Evolutionary conservation across 2,113 vertebrate species (phyloP).

Genomic region (Hyperoodon ampullatus): DNA sequence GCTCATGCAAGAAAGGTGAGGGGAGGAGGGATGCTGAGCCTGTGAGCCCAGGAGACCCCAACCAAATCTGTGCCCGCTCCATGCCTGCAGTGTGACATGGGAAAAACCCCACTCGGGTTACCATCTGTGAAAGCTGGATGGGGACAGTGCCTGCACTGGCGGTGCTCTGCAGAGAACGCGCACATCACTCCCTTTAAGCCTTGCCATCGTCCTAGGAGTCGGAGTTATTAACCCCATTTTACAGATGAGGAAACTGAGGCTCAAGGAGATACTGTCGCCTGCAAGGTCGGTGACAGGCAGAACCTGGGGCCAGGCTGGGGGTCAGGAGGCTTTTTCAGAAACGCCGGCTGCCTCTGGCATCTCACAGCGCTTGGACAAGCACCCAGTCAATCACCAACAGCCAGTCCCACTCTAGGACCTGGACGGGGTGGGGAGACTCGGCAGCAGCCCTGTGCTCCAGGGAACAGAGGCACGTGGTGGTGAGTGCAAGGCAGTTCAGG

Average conservation of each 20-base stretch:
- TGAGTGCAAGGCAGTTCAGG: not conserved
- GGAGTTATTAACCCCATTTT: not conserved
- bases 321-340: not conserved
- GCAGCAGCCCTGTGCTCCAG: not conserved
- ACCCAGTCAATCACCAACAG: not conserved
- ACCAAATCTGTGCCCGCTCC: not conserved
- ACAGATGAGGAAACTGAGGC: not conserved
- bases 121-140: accelerated
- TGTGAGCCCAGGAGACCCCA: not conserved
- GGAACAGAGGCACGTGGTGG: accelerated
- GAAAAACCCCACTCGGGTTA: too few species aligned
- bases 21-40: not conserved
- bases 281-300: not conserved
- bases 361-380: not conserved
- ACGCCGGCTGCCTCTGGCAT: not conserved
- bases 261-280: not conserved
- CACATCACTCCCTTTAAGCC: not conserved
- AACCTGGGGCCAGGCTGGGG: not conserved
- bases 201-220: not conserved
- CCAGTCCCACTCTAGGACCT: not conserved
- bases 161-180: accelerated
- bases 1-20: too few species aligned
- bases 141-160: accelerated
- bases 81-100: not conserved
- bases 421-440: not conserved